A percentile compares a stretch with the other conserved stretches of the same genome.
These are phyloP conservation scores for Macrobrachium rosenbergii DNA, from an alignment of 1,140 invertebrate genomes.

Conservation along the genomic window DNA sequence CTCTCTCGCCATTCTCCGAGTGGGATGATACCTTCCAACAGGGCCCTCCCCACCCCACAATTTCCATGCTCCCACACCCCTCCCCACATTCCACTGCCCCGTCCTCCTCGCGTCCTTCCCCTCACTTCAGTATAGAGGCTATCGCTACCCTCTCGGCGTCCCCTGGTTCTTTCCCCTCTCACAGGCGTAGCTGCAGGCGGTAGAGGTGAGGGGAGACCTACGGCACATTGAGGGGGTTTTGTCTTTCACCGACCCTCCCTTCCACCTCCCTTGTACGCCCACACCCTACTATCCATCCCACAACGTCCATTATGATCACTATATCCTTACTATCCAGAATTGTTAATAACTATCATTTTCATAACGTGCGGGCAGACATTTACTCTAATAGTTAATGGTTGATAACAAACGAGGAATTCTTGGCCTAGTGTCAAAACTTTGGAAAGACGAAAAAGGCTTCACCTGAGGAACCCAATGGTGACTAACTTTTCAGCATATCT, in stretches of 20 bases:
- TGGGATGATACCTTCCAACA: no score
- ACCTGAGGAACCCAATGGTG: no score
- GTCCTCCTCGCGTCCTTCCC: constrained; percentile 22
- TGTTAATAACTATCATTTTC: no score
- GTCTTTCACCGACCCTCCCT: constrained; percentile 24
- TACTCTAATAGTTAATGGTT: no score
- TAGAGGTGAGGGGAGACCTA: constrained; percentile 50
- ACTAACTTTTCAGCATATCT: no score
- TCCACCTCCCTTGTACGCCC: neutral
- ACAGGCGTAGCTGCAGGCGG: constrained; percentile 55
- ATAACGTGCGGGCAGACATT: no score
- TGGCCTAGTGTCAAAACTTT: no score
- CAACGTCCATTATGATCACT: no score
- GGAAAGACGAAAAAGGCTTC: no score
- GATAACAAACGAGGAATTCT: no score
- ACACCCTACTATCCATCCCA: neutral
- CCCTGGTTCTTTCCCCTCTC: constrained; percentile 39
- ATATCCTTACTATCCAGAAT: no score
- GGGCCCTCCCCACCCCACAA: neutral
- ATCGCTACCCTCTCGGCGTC: neutral
- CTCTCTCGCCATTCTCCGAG: no score
- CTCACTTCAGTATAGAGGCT: neutral
- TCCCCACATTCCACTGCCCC: neutral
- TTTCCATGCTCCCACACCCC: neutral
- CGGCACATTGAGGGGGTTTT: constrained; percentile 52